Conservation (phyloP, 2,888 invertebrate species). For the Erebia ligea region DNA sequence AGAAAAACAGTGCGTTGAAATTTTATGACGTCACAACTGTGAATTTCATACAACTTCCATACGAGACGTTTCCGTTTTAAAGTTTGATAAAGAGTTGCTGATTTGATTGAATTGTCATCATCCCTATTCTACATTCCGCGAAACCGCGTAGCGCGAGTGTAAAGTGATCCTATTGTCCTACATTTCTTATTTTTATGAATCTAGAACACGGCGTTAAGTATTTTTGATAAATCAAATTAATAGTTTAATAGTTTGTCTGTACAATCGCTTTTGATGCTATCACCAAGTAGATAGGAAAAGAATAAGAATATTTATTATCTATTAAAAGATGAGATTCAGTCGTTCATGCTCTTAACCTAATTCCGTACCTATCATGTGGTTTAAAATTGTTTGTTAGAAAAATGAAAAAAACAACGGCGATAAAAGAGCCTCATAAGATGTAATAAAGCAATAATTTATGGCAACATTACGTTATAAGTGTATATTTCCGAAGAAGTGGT, state of each 20-base stretch:
- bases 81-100: too few relatives aligned
- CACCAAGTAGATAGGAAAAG: slow-evolving; percentile 8
- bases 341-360: neutral
- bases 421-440: neutral
- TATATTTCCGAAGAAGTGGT: too few relatives aligned
- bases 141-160: too few relatives aligned
- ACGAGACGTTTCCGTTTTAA: too few relatives aligned
- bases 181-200: neutral
- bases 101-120: too few relatives aligned
- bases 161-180: too few relatives aligned
- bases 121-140: too few relatives aligned
- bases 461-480: neutral
- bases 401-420: neutral
- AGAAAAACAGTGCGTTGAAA: too few relatives aligned
- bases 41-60: too few relatives aligned
- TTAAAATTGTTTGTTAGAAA: neutral
- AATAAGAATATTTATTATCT: slow-evolving; percentile 7
- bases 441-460: neutral
- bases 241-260: slow-evolving; percentile 16
- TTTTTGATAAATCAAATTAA: slow-evolving; percentile 20
- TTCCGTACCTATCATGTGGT: neutral
- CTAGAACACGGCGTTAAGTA: neutral
- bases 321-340: slow-evolving; percentile 2
- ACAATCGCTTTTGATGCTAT: slow-evolving; percentile 21
- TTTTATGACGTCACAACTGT: too few relatives aligned